A percentile compares a stretch with the other conserved stretches of the same genome.
Evolutionary conservation across 2,113 vertebrate genomes (phyloP).

Genomic region (Gnathonemus echidnorhynchus): DNA sequence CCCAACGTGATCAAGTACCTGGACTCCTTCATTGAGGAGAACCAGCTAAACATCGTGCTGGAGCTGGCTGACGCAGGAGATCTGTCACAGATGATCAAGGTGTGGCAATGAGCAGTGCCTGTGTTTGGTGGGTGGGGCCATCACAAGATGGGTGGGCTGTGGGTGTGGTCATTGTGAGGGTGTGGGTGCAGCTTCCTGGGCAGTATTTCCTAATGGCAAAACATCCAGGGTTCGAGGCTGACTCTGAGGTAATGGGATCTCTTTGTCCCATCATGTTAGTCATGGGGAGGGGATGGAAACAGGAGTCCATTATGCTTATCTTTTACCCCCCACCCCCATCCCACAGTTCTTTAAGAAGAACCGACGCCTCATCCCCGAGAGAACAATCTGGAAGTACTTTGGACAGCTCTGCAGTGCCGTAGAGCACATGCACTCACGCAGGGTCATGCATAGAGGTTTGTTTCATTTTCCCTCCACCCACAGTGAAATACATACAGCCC

Average conservation of each 20-base stretch:
- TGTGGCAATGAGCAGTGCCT: neutral
- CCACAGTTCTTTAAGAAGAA: constrained; percentile 81
- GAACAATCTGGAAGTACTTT: constrained; percentile 82
- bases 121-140: neutral
- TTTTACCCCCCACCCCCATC: constrained; percentile 39
- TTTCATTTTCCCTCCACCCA: neutral
- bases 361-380: constrained; percentile 77
- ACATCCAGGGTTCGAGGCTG: neutral
- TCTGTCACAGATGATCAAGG: constrained; percentile 78
- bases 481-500: neutral
- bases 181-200: neutral
- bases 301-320: constrained; percentile 18
- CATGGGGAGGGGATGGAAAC: neutral
- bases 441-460: constrained; percentile 81
- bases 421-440: constrained; percentile 83
- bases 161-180: neutral
- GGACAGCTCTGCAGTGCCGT: constrained; percentile 81
- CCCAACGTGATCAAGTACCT: constrained; percentile 79
- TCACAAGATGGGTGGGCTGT: neutral
- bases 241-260: neutral
- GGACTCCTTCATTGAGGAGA: constrained; percentile 78
- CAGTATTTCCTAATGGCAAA: neutral
- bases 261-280: neutral
- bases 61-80: constrained; percentile 78
- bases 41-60: constrained; percentile 76